A percentile compares a stretch with the other conserved stretches of the same genome.
Evolutionary conservation across 2,113 vertebrate genomes (phyloP).

Genomic region (Mormyrus iriodes): DNA sequence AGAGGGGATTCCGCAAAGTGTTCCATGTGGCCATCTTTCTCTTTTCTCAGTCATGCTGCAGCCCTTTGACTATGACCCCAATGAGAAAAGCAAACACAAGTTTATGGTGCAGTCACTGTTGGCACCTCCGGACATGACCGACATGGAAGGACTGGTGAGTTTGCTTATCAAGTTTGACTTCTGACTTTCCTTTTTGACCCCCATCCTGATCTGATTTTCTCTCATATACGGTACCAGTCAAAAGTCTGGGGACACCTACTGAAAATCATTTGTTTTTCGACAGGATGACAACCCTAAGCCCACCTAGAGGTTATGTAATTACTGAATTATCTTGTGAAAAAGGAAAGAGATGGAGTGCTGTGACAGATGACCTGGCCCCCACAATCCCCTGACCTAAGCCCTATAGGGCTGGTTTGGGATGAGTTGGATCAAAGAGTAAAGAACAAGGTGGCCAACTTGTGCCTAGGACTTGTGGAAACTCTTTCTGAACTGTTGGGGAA

Average conservation of each 20-base stretch:
- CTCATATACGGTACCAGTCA: not conserved
- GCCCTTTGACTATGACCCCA: conserved; percentile 98
- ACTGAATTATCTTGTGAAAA: not conserved
- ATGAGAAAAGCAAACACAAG: conserved; percentile 99
- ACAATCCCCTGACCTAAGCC: not conserved
- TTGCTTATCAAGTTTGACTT: conserved; percentile 21
- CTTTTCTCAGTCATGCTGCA: conserved; percentile 90
- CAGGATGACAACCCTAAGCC: not conserved
- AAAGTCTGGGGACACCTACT: not conserved
- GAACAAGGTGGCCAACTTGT: not conserved
- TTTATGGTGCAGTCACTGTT: conserved; percentile 99
- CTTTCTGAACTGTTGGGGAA: not conserved
- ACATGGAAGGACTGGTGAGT: conserved; percentile 99
- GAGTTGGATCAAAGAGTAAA: not conserved
- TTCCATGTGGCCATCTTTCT: conserved; percentile 4
- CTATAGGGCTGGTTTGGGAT: not conserved
- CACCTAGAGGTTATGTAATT: not conserved
- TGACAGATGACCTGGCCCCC: not conserved
- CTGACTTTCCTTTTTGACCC: not conserved
- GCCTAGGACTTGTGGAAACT: not conserved
- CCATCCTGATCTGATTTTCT: not conserved
- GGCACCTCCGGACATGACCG: conserved; percentile 89
- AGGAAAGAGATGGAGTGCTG: not conserved
- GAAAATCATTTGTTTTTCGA: not conserved
- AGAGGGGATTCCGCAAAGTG: not conserved